Evolutionary conservation across 2,113 vertebrate genomes (phyloP).

Genomic region (Tretioscincus oriximinensis): DNA sequence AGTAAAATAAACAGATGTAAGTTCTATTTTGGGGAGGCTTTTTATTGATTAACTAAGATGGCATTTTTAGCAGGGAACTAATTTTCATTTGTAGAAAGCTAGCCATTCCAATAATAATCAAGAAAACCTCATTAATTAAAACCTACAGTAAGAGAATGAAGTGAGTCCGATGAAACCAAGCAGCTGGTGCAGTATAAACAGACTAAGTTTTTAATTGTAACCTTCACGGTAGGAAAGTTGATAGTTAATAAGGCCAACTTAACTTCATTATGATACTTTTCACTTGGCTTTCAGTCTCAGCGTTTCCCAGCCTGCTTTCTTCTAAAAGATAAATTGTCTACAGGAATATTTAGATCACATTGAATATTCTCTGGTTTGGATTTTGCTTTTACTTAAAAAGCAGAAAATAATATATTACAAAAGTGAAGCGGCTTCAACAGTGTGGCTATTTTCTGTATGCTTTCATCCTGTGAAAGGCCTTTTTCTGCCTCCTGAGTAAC

Average conservation of each 20-base stretch:
- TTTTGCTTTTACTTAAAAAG: neutral
- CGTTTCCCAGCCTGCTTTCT: conserved; percentile 30
- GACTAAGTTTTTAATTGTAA: conserved; percentile 55
- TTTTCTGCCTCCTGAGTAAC: no score
- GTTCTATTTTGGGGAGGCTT: conserved; percentile 10
- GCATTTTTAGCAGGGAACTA: conserved; percentile 50
- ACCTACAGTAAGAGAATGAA: conserved; percentile 53
- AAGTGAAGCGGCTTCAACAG: no score
- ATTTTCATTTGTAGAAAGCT: conserved; percentile 40
- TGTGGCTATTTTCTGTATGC: no score
- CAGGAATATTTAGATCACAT: neutral
- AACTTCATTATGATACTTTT: conserved; percentile 57
- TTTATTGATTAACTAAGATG: conserved; percentile 36
- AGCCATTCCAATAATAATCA: conserved; percentile 52
- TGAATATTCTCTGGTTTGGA: neutral
- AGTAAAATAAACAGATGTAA: neutral
- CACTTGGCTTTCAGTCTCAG: conserved; percentile 31
- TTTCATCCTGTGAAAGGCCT: no score
- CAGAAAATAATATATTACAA: neutral
- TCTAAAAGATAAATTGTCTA: conserved; percentile 35
- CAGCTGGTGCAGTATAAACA: conserved; percentile 66
- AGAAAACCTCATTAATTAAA: conserved; percentile 65
- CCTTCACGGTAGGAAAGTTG: conserved; percentile 60
- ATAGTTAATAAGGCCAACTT: conserved; percentile 56
- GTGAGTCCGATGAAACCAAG: conserved; percentile 36